Evolutionary conservation across 2,113 vertebrate species (phyloP).

Genomic region (Corvus hawaiiensis): DNA sequence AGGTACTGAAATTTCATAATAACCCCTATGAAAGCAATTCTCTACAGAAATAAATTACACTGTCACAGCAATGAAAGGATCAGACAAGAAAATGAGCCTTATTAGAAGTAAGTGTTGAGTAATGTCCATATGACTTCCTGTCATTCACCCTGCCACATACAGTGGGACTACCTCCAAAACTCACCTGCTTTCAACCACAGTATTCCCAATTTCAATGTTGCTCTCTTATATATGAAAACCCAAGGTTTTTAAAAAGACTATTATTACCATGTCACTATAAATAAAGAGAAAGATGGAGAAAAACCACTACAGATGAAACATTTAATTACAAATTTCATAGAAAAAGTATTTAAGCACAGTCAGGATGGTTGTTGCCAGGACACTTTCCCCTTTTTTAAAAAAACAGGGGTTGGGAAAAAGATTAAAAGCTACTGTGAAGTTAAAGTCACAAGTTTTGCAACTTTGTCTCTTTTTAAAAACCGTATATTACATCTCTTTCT

Average conservation of each 20-base stretch:
- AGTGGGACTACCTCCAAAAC: not conserved
- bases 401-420: not conserved
- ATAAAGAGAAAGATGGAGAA: not conserved
- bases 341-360: not conserved
- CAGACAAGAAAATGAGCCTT: not conserved
- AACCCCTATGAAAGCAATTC: not conserved
- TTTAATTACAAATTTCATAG: not conserved
- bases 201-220: not conserved
- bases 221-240: not conserved
- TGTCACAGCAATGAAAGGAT: not conserved
- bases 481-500: constrained; percentile 1
- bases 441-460: constrained; percentile 2
- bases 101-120: not conserved
- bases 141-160: not conserved
- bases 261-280: not conserved
- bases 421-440: constrained; percentile 1
- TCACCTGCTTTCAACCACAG: not conserved
- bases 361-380: not conserved
- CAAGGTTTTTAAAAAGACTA: not conserved
- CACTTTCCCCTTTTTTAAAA: not conserved
- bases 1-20: not conserved
- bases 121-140: not conserved
- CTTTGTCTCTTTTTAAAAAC: not conserved
- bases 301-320: not conserved
- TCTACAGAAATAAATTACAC: constrained; percentile 3